Evolutionary conservation across 2,888 invertebrate genomes (phyloP).

Genomic region (Coelogynopora nodosa): DNA sequence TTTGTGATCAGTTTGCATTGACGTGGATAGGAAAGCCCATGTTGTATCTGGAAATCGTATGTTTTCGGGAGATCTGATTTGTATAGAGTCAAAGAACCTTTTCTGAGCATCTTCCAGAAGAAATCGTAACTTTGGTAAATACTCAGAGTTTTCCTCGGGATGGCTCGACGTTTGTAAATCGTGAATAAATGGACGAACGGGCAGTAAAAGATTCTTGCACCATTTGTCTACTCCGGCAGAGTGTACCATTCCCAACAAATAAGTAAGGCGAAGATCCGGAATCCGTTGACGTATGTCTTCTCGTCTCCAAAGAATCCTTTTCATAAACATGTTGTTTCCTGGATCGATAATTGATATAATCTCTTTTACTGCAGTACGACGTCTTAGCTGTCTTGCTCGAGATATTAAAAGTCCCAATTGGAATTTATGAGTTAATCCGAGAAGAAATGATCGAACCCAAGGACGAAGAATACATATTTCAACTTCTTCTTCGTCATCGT

Average conservation of each 20-base stretch:
- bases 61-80: background rate
- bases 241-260: background rate
- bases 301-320: background rate
- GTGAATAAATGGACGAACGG: background rate
- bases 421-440: background rate
- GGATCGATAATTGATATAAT: background rate
- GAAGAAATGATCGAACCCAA: background rate
- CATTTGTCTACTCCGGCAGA: background rate
- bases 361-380: background rate
- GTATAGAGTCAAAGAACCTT: background rate
- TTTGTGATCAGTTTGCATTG: background rate
- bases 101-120: background rate
- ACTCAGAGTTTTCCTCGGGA: background rate
- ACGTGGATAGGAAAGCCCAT: background rate
- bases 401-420: background rate
- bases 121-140: background rate
- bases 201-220: background rate
- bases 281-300: background rate
- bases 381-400: background rate
- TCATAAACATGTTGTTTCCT: background rate
- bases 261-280: background rate
- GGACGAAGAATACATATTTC: background rate
- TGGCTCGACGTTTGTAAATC: background rate
- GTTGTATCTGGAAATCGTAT: background rate
- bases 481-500: background rate